Base-by-base conservation (phyloP, 2,797 vertebrate species). In the Melanotaenia trifasciata region DNA sequence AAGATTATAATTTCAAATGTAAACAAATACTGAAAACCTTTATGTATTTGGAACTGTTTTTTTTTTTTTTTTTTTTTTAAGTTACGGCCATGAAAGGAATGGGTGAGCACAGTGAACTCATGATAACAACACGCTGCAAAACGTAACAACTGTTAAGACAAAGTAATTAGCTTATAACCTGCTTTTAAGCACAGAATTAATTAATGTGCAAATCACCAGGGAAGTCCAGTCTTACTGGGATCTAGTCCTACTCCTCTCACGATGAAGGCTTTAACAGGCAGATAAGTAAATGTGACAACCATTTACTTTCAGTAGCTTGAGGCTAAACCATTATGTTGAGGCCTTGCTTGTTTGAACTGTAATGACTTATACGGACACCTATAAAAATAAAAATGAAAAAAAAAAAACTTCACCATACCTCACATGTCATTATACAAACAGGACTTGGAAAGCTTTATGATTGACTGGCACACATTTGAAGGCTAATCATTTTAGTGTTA, bases 211-310 rank as follows among this genome's bases (percentile, higher is more conserved):
- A 76, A 73, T 67, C 3, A 61, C 36, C 2, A 10, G 50, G 59
- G 36, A 50, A 54, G 14, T 43, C 26, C 36, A 36, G 36, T 43
- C 18, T 70, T n/a, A 30, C 26, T 56, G 60, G 32, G 60, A 58
- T 76, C 13, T 26, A 45, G 40, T 58, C 58, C 32, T 33, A 18
- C 40, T 78, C 43, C 32, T 24, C 36, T 61, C 45, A 74, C 20
- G 22, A 74, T 70, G 70, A 81, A 76, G 61, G 54, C 67, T 56
- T 86, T 58, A 81, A 82, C 30, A 78, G 54, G 79, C 70, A 58
- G 60, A 77, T 82, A 76, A 90, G 60, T 73, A 60, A 74, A 85
- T 71, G 67, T 87, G 88, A 87, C 87, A 89, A 76, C 32, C 72
- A 76, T 85, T 89, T 84, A 83, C 63, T 72, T 82, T 71, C 53